Conservation (phyloP, 2,888 invertebrate species). For the Eupelmus urozonus region DNA sequence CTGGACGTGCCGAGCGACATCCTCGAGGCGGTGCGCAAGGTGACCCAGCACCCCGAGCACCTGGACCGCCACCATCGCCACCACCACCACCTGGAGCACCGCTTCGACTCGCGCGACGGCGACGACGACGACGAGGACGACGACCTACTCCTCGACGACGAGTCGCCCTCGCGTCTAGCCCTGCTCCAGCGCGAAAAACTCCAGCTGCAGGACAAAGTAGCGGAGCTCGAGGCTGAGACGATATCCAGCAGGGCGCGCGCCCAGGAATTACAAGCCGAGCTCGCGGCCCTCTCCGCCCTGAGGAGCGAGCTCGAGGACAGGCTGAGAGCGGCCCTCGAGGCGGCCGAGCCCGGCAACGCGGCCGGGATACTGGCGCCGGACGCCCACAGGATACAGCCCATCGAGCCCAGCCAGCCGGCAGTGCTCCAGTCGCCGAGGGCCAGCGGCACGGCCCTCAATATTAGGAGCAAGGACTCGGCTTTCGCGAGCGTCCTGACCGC, state of each 20-base stretch:
- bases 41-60: slow-evolving; percentile 57
- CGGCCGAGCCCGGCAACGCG: slow-evolving; percentile 31
- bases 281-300: slow-evolving; percentile 79
- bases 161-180: slow-evolving; percentile 80
- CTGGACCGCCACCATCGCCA: slow-evolving; percentile 61
- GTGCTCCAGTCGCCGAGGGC: slow-evolving; percentile 66
- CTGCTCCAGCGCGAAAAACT: slow-evolving; percentile 86
- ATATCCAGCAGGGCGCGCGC: slow-evolving; percentile 83
- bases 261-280: slow-evolving; percentile 82
- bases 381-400: slow-evolving; percentile 68
- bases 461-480: slow-evolving; percentile 69
- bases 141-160: slow-evolving; percentile 56
- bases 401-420: slow-evolving; percentile 61
- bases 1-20: slow-evolving; percentile 73
- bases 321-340: slow-evolving; percentile 70
- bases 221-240: slow-evolving; percentile 88
- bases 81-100: slow-evolving; percentile 29
- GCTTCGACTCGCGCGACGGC: slow-evolving; percentile 48
- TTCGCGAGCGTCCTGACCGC: slow-evolving; percentile 66
- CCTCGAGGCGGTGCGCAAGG: slow-evolving; percentile 73
- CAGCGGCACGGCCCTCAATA: slow-evolving; percentile 60
- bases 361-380: slow-evolving; percentile 69
- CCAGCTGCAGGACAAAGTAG: slow-evolving; percentile 84
- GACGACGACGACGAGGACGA: slow-evolving; percentile 64
- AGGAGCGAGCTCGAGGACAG: slow-evolving; percentile 74